phyloP scores from a whole-genome alignment of 2,888 invertebrate species.

The Drosophila kambysellisi region DNA sequence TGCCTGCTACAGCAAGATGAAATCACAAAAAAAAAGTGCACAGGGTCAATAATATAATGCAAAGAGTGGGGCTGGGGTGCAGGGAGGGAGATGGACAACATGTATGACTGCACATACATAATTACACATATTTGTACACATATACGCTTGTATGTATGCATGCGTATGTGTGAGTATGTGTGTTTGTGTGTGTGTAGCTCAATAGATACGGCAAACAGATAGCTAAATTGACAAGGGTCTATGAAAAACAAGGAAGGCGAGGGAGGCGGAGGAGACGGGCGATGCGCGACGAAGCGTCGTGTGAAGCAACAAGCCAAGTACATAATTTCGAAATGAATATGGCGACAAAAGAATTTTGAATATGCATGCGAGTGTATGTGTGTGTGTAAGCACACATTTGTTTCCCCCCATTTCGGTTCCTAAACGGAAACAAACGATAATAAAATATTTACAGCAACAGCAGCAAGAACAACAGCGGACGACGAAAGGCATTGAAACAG shows the following conservation, averaged over 20 bases:
- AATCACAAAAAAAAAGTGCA: slow-evolving; percentile 49
- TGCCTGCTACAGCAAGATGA: slow-evolving; percentile 18
- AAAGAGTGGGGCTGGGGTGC: background rate
- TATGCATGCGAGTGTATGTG: slow-evolving; percentile 49
- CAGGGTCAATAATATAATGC: slow-evolving; percentile 48
- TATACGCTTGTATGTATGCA: background rate
- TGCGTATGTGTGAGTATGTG: background rate
- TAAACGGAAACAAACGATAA: slow-evolving; percentile 80
- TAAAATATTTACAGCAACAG: slow-evolving; percentile 74
- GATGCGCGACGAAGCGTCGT: slow-evolving; percentile 65
- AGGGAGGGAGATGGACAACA: slow-evolving; percentile 14
- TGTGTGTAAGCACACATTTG: slow-evolving; percentile 48
- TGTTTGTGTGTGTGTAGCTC: slow-evolving; percentile 9
- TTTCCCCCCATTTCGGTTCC: slow-evolving; percentile 73
- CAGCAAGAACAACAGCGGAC: slow-evolving; percentile 36
- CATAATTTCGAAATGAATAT: slow-evolving; percentile 75
- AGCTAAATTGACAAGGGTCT: slow-evolving; percentile 65
- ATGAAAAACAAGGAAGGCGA: background rate
- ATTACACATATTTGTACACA: slow-evolving; percentile 3
- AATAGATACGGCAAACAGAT: slow-evolving; percentile 55
- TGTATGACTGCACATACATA: slow-evolving; percentile 7
- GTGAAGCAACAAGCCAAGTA: slow-evolving; percentile 77
- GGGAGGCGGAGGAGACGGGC: slow-evolving; percentile 3
- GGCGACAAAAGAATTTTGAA: slow-evolving; percentile 77
- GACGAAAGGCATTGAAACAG: slow-evolving; percentile 25